phyloP scores from a whole-genome alignment of 2,888 invertebrate genomes.

The Machimus rusticus region DNA sequence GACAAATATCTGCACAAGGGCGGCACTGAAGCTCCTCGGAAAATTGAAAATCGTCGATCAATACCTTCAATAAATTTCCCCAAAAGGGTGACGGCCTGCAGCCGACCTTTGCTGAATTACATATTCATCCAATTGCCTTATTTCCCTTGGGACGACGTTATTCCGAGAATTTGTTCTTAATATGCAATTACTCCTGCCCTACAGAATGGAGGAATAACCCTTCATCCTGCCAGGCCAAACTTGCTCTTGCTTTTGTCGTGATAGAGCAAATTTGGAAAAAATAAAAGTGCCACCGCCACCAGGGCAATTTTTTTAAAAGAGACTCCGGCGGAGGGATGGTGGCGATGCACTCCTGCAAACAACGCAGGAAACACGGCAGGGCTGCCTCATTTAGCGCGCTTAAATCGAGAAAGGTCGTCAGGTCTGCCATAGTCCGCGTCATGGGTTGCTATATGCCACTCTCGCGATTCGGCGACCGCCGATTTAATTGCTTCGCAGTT shows the following conservation, averaged over 20 bases:
- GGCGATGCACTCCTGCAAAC: background rate
- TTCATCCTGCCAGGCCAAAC: background rate
- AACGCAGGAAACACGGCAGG: background rate
- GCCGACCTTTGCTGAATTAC: background rate
- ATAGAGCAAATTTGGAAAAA: background rate
- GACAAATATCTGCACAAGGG: background rate
- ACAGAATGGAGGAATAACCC: background rate
- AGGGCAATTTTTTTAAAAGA: background rate
- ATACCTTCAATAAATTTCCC: conserved; percentile 2
- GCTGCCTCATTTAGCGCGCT: background rate
- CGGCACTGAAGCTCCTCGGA: background rate
- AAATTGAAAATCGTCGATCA: conserved; percentile 13
- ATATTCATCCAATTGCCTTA: background rate
- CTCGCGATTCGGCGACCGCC: background rate
- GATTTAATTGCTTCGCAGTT: background rate
- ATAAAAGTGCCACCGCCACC: background rate
- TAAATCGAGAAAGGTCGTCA: background rate
- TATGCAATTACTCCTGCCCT: background rate
- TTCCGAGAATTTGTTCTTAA: background rate
- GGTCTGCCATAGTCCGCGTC: background rate
- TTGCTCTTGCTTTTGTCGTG: background rate
- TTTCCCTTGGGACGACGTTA: conserved; percentile 1
- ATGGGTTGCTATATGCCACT: background rate
- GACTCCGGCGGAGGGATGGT: too few relatives aligned
- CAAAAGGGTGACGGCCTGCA: background rate